Percentiles rank a stretch among this genome's conserved stretches.
These are phyloP conservation scores for Synaphobranchus kaupii DNA, from an alignment of 2,797 vertebrate genomes.

Conservation along the genomic window DNA sequence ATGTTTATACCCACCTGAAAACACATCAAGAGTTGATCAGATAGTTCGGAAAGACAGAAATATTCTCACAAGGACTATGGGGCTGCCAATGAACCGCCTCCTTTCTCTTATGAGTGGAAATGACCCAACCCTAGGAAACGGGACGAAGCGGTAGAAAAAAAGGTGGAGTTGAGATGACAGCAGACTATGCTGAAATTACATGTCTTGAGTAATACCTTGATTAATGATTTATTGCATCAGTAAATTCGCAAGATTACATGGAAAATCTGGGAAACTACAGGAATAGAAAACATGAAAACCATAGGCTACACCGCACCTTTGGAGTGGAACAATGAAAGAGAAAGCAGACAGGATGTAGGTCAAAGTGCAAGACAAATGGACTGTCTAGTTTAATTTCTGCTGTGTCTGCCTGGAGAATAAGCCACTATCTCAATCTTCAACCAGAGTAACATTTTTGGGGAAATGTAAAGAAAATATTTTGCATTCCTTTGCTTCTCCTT, in stretches of 20 bases:
- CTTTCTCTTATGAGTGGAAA: neutral
- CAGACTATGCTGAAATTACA: neutral
- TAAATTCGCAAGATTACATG: neutral
- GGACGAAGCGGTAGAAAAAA: neutral
- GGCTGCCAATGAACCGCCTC: neutral
- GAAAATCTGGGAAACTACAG: neutral
- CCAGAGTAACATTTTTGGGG: neutral
- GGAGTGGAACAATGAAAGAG: neutral
- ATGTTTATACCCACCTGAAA: conserved; percentile 2
- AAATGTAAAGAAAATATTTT: neutral
- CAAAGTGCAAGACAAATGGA: neutral
- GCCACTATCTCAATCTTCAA: neutral
- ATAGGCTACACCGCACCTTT: neutral
- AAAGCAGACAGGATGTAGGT: neutral
- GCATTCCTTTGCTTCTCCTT: neutral
- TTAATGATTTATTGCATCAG: neutral
- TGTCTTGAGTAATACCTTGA: conserved; percentile 1
- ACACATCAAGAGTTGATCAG: conserved; percentile 1
- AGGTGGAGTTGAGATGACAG: conserved; percentile 15
- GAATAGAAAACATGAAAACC: neutral
- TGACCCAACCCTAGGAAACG: neutral
- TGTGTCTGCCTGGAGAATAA: neutral
- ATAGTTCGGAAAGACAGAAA: neutral
- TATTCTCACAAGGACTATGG: neutral
- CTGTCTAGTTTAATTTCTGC: neutral